Percentiles rank a stretch among this genome's conserved stretches.
phyloP scores from a whole-genome alignment of 2,113 vertebrate species.

The Uropsilus gracilis region DNA sequence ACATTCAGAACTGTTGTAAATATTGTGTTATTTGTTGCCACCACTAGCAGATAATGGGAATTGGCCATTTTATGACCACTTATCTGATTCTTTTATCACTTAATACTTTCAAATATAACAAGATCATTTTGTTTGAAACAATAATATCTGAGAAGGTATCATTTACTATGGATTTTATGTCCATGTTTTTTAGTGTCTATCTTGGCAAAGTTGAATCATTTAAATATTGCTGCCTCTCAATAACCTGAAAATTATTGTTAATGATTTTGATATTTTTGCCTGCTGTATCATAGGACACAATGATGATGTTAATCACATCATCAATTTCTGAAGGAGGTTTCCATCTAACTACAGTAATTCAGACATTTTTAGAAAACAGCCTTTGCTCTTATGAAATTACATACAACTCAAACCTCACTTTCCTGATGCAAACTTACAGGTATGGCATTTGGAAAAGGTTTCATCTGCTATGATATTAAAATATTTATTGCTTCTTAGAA shows the following conservation, averaged over 20 bases:
- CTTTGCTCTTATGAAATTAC: background rate
- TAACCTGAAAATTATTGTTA: conserved; percentile 43
- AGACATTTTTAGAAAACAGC: background rate
- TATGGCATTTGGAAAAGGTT: background rate
- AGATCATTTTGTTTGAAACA: background rate
- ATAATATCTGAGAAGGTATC: background rate
- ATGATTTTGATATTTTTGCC: conserved; percentile 26
- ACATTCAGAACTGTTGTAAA: background rate
- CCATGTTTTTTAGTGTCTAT: conserved; percentile 33
- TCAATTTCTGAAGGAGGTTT: background rate
- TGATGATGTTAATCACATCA: conserved; percentile 26
- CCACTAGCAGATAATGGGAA: background rate
- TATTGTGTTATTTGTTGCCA: background rate
- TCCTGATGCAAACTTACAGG: background rate
- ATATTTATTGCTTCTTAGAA: background rate
- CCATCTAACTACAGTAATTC: background rate
- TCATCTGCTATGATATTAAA: background rate
- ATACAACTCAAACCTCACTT: background rate
- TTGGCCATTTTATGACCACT: conserved; percentile 32
- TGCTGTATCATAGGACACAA: background rate
- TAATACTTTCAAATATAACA: conserved; percentile 1
- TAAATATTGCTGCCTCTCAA: background rate
- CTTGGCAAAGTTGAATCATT: background rate
- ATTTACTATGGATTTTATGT: background rate
- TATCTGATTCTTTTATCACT: background rate